Percentiles rank a stretch among this genome's conserved stretches.
These are phyloP conservation scores for Melanostoma mellinum DNA, from an alignment of 2,888 invertebrate genomes.

Conservation along the genomic window DNA sequence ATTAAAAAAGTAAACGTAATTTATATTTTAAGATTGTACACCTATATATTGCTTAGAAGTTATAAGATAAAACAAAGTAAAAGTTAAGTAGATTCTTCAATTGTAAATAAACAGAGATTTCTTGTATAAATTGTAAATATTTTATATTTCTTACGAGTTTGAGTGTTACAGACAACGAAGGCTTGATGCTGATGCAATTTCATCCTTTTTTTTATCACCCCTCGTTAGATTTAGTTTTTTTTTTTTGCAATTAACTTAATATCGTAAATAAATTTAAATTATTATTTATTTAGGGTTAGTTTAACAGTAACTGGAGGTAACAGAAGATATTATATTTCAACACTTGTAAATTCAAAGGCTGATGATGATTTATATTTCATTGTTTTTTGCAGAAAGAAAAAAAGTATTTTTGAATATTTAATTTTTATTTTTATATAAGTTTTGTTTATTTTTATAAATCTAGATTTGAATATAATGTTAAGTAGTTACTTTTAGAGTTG, in stretches of 20 bases:
- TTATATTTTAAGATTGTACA: constrained; percentile 40
- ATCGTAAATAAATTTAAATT: constrained; percentile 49
- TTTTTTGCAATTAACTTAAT: constrained; percentile 57
- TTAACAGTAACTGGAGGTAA: constrained; percentile 36
- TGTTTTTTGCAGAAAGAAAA: constrained; percentile 40
- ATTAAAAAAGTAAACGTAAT: constrained; percentile 78
- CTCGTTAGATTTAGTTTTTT: constrained; percentile 35
- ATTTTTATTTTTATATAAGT: constrained; percentile 37
- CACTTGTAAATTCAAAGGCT: constrained; percentile 70
- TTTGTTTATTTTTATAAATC: constrained; percentile 22
- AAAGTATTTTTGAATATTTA: constrained; percentile 53
- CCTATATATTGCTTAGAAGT: constrained; percentile 50
- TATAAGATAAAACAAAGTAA: constrained; percentile 69
- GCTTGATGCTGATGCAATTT: constrained; percentile 49
- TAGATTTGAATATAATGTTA: constrained; percentile 4
- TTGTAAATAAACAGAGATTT: constrained; percentile 57
- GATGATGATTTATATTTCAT: constrained; percentile 62
- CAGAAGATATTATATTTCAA: constrained; percentile 29
- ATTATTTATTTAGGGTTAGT: constrained; percentile 69
- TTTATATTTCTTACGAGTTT: constrained; percentile 3
- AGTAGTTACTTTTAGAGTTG: constrained; percentile 30
- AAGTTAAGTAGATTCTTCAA: constrained; percentile 74
- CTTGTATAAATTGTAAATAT: constrained; percentile 54
- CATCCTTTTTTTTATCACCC: constrained; percentile 29
- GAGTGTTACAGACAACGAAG: constrained; percentile 30